A percentile compares a stretch with the other conserved stretches of the same genome.
phyloP scores from a whole-genome alignment of 2,888 invertebrate species.

The Dicyrtoma fusca region DNA sequence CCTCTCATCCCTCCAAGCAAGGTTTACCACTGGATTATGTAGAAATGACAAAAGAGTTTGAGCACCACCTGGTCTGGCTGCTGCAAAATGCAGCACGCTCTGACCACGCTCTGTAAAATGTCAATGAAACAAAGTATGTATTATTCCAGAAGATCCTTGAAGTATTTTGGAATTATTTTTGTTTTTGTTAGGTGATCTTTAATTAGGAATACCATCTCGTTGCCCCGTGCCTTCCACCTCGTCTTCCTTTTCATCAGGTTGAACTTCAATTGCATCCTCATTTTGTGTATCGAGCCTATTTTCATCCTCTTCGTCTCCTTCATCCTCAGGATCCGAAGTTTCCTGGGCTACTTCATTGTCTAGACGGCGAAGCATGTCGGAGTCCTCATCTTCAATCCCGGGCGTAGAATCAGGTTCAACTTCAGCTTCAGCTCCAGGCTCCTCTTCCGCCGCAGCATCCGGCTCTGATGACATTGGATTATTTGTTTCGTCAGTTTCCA shows the following conservation, averaged over 20 bases:
- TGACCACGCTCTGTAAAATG: slow-evolving; percentile 73
- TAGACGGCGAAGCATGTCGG: slow-evolving; percentile 17
- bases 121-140: too few species aligned
- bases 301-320: slow-evolving; percentile 5
- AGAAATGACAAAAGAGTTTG: slow-evolving; percentile 79
- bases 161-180: neutral
- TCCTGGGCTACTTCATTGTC: too few species aligned
- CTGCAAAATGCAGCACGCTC: slow-evolving; percentile 85
- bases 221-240: slow-evolving; percentile 33
- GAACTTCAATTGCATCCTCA: slow-evolving; percentile 27
- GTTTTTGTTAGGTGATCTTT: neutral
- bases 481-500: too few species aligned
- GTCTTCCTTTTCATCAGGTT: slow-evolving; percentile 17
- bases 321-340: neutral
- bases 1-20: slow-evolving; percentile 81
- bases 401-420: slow-evolving; percentile 12
- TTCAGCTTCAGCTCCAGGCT: slow-evolving; percentile 11
- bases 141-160: neutral
- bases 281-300: slow-evolving; percentile 17
- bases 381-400: slow-evolving; percentile 16
- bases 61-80: slow-evolving; percentile 77
- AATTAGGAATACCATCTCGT: slow-evolving; percentile 33
- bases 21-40: slow-evolving; percentile 76
- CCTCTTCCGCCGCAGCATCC: neutral
- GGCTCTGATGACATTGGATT: neutral